These are phyloP conservation scores for Megalops atlanticus DNA, from an alignment of 2,113 vertebrate genomes.

Conservation along the genomic window DNA sequence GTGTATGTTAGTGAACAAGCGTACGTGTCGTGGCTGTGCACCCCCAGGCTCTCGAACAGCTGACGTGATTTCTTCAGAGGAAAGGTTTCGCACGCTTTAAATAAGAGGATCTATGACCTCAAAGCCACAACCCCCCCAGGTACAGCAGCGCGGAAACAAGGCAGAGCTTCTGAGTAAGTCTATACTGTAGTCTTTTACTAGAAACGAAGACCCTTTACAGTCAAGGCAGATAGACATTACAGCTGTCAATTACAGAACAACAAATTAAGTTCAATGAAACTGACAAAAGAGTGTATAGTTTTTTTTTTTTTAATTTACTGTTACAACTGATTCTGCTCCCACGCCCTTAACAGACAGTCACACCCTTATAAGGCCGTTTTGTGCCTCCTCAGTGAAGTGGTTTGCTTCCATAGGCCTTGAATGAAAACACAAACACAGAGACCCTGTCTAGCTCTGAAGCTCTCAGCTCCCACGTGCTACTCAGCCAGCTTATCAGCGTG, in stretches of 20 bases:
- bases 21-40: neutral
- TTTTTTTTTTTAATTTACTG: neutral
- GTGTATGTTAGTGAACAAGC: too few species aligned
- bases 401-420: neutral
- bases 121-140: constrained; percentile 1
- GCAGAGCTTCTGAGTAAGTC: neutral
- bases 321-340: neutral
- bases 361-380: neutral
- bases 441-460: neutral
- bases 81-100: constrained; percentile 19
- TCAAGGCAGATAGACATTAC: neutral
- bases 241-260: neutral
- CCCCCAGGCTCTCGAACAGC: neutral
- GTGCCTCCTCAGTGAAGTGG: neutral
- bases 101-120: constrained; percentile 7
- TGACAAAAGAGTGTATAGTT: neutral
- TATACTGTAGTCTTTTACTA: neutral
- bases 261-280: neutral
- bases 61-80: neutral
- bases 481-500: constrained; percentile 4
- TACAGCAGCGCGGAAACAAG: neutral
- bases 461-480: neutral
- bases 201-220: neutral
- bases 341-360: constrained; percentile 24
- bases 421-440: neutral